phyloP scores from a whole-genome alignment of 2,797 vertebrate genomes.

The Ispidina picta region DNA sequence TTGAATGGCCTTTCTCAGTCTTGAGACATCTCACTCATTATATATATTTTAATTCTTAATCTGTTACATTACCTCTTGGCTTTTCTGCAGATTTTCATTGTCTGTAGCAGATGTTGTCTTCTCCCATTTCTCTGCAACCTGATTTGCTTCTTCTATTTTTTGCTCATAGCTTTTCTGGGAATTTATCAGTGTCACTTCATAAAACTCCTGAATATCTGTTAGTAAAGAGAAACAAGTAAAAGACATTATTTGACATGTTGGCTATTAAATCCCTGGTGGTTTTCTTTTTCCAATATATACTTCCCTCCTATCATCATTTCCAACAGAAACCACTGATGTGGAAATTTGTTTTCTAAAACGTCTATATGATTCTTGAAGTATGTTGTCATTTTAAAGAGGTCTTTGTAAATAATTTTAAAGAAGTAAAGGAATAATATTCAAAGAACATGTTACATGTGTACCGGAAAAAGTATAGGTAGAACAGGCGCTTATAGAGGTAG shows the following conservation, averaged over 20 bases:
- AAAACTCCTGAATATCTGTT: constrained; percentile 97
- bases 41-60: background rate
- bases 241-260: background rate
- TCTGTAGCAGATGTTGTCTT: constrained; percentile 76
- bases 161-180: constrained; percentile 90
- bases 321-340: background rate
- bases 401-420: background rate
- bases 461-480: background rate
- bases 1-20: background rate
- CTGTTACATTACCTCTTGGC: constrained; percentile 80
- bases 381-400: background rate
- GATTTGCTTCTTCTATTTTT: constrained; percentile 90
- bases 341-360: background rate
- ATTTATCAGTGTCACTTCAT: constrained; percentile 92
- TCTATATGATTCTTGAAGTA: background rate
- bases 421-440: background rate
- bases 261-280: background rate
- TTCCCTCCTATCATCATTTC: background rate
- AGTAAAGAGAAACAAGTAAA: constrained; percentile 52
- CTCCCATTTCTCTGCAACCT: constrained; percentile 90
- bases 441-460: background rate
- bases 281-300: background rate
- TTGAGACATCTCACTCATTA: background rate
- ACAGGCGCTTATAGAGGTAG: background rate
- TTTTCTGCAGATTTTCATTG: constrained; percentile 70